phyloP scores from a whole-genome alignment of 2,797 vertebrate genomes.

The Scomberomorus guttatus region DNA sequence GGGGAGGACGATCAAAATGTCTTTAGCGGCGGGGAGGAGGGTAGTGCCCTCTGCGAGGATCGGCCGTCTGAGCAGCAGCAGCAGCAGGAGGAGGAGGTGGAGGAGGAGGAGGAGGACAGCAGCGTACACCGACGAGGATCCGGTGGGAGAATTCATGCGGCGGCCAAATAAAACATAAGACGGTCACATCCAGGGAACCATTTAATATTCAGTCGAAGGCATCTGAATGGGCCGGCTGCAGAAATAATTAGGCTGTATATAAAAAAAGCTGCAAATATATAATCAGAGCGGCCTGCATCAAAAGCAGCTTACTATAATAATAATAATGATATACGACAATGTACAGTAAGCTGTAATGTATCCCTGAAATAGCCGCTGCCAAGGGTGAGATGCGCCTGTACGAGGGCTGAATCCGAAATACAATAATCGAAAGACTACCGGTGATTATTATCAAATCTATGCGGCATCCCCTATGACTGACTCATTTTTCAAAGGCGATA shows the following conservation, averaged over 20 bases:
- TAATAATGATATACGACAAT: conserved; percentile 26
- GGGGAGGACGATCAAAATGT: conserved; percentile 82
- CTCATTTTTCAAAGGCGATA: conserved; percentile 37
- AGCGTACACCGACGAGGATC: conserved; percentile 77
- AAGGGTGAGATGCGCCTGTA: conserved; percentile 29
- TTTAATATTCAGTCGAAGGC: conserved; percentile 46
- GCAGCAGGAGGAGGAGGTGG: conserved; percentile 45
- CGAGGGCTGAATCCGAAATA: conserved; percentile 51
- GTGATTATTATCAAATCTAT: conserved; percentile 47
- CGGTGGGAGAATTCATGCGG: conserved; percentile 81
- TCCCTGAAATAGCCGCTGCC: conserved; percentile 70
- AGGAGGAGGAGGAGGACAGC: conserved; percentile 54
- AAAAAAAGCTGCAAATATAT: conserved; percentile 7
- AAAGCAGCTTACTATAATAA: conserved; percentile 22
- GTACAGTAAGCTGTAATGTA: conserved; percentile 44
- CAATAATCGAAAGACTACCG: conserved; percentile 30
- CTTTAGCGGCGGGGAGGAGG: conserved; percentile 75
- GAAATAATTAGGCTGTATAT: not conserved
- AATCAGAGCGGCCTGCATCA: conserved; percentile 20
- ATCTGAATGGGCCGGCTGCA: conserved; percentile 32
- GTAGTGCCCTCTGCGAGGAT: conserved; percentile 79
- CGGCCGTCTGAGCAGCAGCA: conserved; percentile 60
- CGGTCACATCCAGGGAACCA: conserved; percentile 67
- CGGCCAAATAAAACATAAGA: conserved; percentile 62
- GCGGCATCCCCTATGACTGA: conserved; percentile 51